Evolutionary conservation across 2,888 invertebrate species (phyloP).

Genomic region (Spialia ferax): DNA sequence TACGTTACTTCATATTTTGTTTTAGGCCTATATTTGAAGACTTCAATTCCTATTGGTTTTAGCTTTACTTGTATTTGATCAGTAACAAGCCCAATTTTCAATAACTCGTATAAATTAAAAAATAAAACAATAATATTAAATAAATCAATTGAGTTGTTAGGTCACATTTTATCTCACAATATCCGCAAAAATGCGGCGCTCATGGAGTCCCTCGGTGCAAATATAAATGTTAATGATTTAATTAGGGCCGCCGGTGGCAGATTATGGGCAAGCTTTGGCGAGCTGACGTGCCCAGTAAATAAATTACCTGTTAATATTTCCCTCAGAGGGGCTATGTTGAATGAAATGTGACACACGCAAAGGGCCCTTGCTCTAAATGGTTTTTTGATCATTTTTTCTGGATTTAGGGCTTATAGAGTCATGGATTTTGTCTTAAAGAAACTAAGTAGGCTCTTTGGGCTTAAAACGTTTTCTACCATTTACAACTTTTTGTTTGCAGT

Average conservation of each 20-base stretch:
- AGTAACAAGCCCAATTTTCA: too few species aligned
- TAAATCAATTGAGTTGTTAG: too few species aligned
- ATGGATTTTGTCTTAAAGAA: neutral
- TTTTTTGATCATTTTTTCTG: neutral
- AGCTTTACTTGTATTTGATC: too few species aligned
- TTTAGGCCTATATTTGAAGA: too few species aligned
- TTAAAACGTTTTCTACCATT: neutral
- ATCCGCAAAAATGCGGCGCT: neutral
- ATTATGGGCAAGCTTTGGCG: conserved; percentile 40
- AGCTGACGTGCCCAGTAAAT: conserved; percentile 27
- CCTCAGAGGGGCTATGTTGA: conserved; percentile 9
- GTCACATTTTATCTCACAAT: neutral
- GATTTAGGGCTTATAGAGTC: neutral
- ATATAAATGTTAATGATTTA: conserved; percentile 51
- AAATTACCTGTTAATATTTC: conserved; percentile 36
- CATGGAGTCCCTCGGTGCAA: conserved; percentile 37
- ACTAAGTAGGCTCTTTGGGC: neutral
- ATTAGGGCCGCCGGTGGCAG: conserved; percentile 42
- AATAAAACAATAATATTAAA: too few species aligned
- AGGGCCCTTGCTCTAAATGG: neutral
- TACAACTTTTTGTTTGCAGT: too few species aligned
- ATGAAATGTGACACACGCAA: conserved; percentile 10
- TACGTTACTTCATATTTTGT: too few species aligned
- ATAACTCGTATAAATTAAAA: too few species aligned
- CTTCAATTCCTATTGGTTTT: too few species aligned